Evolutionary conservation across 2,888 invertebrate species (phyloP), one percentile per base, ranked within the genome.

Genomic region (Notodonta ziczac): DNA sequence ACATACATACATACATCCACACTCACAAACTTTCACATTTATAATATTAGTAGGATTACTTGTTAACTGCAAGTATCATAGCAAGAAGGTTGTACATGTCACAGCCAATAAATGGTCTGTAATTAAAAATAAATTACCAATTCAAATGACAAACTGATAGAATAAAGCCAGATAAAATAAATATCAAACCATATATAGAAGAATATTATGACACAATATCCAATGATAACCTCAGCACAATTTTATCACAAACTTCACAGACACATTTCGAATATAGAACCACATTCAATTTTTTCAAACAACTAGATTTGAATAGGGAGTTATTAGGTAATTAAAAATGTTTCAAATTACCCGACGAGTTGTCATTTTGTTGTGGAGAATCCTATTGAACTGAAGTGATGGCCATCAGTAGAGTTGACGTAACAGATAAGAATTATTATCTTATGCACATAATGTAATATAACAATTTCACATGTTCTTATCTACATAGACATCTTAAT

Each of bases 381-480:
- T 84, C 75, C 76, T 86, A 85, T 82, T 80, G 78, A 78, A 93
- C 91, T 93, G 83, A 90, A 83, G 84, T 85, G 84, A 83, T 81
- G 74, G 78, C 77, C 80, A 86, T 82, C 80, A 78, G 73, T 73
- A 67, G 63, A 69, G 69, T 82, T 86, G 84, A 89, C 88, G 82
- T 88, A 87, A 85, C 73, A 84, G 93, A 93, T 93, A 93, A 90
- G 83, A 76, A 68, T 68, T 80, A 71, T 88, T 90, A 90, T 90
- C 88, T 82, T 84, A 79, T 87, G 73, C 86, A 78, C 76, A 70
- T 63, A 79, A 83, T 24, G 76, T 67, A 81, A 83, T 81, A 81
- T 74, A 74, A 68, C 65, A 80, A 71, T 74, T 78, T 80, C 72
- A 65, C 16, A 65, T 61, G 67, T 69, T 69, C 70, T 74, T 72